phyloP scores from a whole-genome alignment of 1,140 invertebrate species.

The Ostrea edulis region DNA sequence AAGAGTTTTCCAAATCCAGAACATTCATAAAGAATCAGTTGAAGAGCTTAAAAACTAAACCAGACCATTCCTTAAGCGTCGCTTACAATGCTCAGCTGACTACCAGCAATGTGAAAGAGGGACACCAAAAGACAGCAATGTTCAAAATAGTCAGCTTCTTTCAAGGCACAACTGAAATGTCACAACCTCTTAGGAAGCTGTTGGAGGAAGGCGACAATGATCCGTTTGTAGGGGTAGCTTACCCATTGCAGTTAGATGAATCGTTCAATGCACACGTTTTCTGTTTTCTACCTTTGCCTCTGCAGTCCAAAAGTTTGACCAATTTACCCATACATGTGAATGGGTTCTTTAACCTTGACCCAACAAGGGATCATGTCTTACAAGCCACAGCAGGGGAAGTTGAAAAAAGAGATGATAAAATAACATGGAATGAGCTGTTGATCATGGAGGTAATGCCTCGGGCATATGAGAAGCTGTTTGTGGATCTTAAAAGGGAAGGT shows the following conservation, averaged over 20 bases:
- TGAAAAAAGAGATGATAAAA: not conserved
- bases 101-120: not conserved
- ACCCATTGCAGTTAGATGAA: not conserved
- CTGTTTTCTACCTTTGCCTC: constrained; percentile 73
- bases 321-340: constrained; percentile 75
- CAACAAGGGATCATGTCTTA: constrained; percentile 59
- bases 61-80: not conserved
- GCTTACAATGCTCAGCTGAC: not conserved
- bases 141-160: constrained; percentile 24
- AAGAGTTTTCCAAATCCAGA: not conserved
- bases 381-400: constrained; percentile 32
- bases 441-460: constrained; percentile 58
- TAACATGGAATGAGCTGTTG: constrained; percentile 67
- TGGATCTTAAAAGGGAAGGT: not conserved
- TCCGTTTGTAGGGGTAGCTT: constrained; percentile 33
- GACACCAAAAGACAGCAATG: not conserved
- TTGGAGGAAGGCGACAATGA: not conserved
- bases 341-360: constrained; percentile 73
- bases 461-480: constrained; percentile 53
- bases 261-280: constrained; percentile 50
- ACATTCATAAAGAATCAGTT: not conserved
- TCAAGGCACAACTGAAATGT: constrained; percentile 12
- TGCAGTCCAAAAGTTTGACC: constrained; percentile 60
- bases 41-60: not conserved
- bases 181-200: not conserved